Conservation (phyloP, 2,888 invertebrate species). For the Trachelus stipa region DNA sequence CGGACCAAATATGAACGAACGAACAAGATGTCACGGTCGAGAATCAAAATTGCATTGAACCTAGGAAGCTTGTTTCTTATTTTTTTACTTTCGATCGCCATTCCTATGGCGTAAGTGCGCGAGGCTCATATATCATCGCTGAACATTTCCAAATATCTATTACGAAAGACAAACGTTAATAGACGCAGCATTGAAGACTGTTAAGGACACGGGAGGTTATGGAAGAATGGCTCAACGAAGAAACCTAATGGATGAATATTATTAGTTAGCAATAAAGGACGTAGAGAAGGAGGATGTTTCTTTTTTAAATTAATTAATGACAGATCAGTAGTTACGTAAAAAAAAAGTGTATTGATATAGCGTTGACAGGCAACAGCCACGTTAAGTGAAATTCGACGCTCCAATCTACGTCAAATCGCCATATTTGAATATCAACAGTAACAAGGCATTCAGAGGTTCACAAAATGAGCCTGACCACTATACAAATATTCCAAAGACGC, state of each 20-base stretch:
- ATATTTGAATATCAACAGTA: not conserved
- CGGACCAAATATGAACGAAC: not conserved
- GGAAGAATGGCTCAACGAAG: not conserved
- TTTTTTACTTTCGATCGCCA: not conserved
- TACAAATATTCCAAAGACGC: not conserved
- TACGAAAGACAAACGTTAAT: not conserved
- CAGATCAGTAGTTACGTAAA: not conserved
- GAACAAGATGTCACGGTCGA: not conserved
- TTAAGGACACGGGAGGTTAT: not conserved
- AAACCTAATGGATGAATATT: not conserved
- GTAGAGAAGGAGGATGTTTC: not conserved
- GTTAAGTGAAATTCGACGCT: not conserved
- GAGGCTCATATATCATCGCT: not conserved
- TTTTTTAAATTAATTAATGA: not conserved
- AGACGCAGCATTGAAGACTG: not conserved
- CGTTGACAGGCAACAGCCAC: not conserved
- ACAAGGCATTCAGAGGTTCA: not conserved
- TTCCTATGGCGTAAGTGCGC: not conserved
- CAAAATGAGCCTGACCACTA: not conserved
- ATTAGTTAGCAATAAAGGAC: not conserved
- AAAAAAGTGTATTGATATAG: slow-evolving; percentile 6
- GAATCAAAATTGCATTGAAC: not conserved
- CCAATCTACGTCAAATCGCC: not conserved
- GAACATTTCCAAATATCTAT: not conserved
- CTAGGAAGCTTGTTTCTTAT: not conserved